Base-by-base conservation (phyloP, 2,113 vertebrate genomes). In the Riparia riparia region DNA sequence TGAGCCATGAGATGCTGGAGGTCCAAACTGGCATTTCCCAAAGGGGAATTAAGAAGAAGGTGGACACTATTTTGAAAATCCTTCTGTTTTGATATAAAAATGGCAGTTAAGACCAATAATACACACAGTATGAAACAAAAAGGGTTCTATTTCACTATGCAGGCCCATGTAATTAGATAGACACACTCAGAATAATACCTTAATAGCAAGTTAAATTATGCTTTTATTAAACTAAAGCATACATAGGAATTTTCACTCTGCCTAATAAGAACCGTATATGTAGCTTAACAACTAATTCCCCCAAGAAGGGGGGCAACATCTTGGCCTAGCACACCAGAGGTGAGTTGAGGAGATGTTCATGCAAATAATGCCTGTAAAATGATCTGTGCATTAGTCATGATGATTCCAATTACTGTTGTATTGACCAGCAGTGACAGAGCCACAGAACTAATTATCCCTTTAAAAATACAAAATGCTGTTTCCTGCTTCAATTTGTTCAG, bases 391-490 rank as follows among this genome's bases (percentile, higher is more conserved):
- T 92, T 94, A 84, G 74, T 97, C 93, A 82, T 49, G 65, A 64
- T 93, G 60, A 70, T 91, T 90, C 58, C 81, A 93, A 77, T 93
- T 94, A 86, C 78, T 34, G 37, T 31, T 70, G 31, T 85, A 94
- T 77, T 92, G 94, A 92, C 63, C 70, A 70, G 73, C 61, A 93
- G 41, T 73, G 50, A 73, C 51, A 71, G 81, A 87, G 81, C 63
- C 77, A 82, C 72, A 66, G 65, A 92, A 95, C 94, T 78, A 83
- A 93, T 96, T 77, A 89, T 15, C 57, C 73, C 72, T 70, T 84
- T 94, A 78, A 92, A 96, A 95, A 93, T 60, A 91, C 78, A 58
- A 87, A 76, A 91, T 64, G 89, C 60, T 74, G 51, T 94, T 94
- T 95, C 66, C 79, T 54, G 61, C 61, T 76, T 92, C 57, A 73